Evolutionary conservation across 2,797 vertebrate species (phyloP).

Genomic region (Halcyon smyrnensis): DNA sequence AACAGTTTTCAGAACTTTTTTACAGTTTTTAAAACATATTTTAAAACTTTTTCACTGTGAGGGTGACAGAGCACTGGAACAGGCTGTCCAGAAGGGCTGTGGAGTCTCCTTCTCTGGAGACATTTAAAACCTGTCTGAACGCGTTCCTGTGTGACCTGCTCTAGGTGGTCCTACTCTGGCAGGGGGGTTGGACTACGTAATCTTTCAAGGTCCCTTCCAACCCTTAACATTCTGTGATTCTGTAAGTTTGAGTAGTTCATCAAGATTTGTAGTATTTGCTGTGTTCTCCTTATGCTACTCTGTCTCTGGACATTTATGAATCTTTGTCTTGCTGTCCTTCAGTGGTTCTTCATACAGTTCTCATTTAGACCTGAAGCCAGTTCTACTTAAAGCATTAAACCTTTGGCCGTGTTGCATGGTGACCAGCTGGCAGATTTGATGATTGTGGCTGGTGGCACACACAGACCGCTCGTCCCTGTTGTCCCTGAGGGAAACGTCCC

Average conservation of each 20-base stretch:
- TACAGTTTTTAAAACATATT: no score
- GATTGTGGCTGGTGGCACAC: accelerated
- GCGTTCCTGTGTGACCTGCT: no score
- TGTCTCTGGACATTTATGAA: neutral
- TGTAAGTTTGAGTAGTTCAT: neutral
- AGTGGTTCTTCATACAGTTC: neutral
- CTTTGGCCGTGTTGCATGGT: neutral
- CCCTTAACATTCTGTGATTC: no score
- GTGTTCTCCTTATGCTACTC: neutral
- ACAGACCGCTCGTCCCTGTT: neutral
- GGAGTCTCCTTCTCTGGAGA: no score
- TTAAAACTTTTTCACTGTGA: no score
- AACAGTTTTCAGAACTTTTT: neutral
- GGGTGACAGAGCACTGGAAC: no score
- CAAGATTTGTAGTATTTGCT: neutral
- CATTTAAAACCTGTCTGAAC: no score
- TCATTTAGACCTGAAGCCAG: neutral
- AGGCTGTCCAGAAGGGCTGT: no score
- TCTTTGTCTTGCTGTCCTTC: neutral
- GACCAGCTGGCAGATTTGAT: neutral
- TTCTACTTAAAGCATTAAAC: neutral
- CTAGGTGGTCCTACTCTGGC: no score
- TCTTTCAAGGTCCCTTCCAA: no score
- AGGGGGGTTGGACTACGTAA: no score
- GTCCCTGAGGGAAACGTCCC: neutral